Base-by-base conservation (phyloP, 2,888 invertebrate species). In the Homarus gammarus region DNA sequence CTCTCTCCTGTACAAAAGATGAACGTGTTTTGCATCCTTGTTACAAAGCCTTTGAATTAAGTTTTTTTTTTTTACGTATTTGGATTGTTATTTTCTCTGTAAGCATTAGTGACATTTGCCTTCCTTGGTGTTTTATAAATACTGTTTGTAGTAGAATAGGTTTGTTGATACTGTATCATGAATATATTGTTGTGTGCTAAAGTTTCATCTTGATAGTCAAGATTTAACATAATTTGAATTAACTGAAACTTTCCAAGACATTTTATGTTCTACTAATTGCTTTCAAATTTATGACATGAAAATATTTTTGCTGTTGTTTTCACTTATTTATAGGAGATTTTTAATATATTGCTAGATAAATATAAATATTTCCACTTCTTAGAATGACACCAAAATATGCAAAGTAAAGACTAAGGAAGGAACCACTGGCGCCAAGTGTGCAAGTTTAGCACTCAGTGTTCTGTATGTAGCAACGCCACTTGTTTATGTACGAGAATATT, bases 121-220 rank as follows among this genome's bases (percentile, higher is more conserved):
- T 64, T 64, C 64, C 64, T 8, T 27, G 27, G 64, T 75, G 75
- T 44, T 75, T n/a, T 75, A 73, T 40, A 73, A 38, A 36, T 73
- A 73, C n/a, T 72, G 38, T 73, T 75, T 44, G 27, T 49, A 27
- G 31, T n/a, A 44, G 31, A 27, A 75, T 40, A 75, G 40, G 27
- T 75, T 10, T 75, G 40, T 75, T 75, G 49, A 40, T n/a, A 40
- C 38, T 44, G 27, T 40, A 33, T 70, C 31, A 31, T 70, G 31
- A 31, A 49, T n/a, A 73, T 40, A 44, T 40, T 38, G 38, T 40
- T 44, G 75, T 44, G 75, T 49, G 75, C 75, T 75, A 75, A 44
- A 12, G 75, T 75, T 75, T 44, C 8, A 44, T 75, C 75, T 75
- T 75, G 75, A 75, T 75, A 75, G 75, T 75, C 75, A n/a, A 75